These are phyloP conservation scores for Rhea americana DNA, from an alignment of 2,113 vertebrate species.

Conservation along the genomic window DNA sequence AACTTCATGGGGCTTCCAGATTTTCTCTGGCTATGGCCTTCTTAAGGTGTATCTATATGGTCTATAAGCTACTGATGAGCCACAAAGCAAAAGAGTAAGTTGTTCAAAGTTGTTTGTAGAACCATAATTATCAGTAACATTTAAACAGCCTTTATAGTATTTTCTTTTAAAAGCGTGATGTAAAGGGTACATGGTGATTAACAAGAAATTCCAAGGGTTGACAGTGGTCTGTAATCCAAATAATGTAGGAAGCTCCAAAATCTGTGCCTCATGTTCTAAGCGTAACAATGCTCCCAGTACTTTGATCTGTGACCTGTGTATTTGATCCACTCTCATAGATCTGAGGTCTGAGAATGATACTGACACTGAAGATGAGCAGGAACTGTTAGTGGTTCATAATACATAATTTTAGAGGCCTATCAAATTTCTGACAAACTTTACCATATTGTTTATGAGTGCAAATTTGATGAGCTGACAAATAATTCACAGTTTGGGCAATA, in stretches of 20 bases:
- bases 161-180: not conserved
- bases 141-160: not conserved
- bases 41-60: fast-evolving
- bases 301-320: not conserved
- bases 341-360: not conserved
- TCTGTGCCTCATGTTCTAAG: not conserved
- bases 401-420: not conserved
- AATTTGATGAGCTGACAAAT: not conserved
- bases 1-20: not conserved
- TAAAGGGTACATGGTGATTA: not conserved
- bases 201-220: not conserved
- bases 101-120: not conserved
- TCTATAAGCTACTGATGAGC: not conserved
- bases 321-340: not conserved
- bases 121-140: not conserved
- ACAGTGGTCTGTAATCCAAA: not conserved
- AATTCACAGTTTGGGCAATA: not conserved
- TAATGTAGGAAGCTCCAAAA: not conserved
- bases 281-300: not conserved
- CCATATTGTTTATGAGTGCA: not conserved
- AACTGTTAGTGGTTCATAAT: not conserved
- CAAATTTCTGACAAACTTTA: not conserved
- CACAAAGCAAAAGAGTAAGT: not conserved
- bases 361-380: not conserved
- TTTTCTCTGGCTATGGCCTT: not conserved